These are phyloP conservation scores for Lasioglossum zephyrum DNA, from an alignment of 2,888 invertebrate species.

Conservation along the genomic window DNA sequence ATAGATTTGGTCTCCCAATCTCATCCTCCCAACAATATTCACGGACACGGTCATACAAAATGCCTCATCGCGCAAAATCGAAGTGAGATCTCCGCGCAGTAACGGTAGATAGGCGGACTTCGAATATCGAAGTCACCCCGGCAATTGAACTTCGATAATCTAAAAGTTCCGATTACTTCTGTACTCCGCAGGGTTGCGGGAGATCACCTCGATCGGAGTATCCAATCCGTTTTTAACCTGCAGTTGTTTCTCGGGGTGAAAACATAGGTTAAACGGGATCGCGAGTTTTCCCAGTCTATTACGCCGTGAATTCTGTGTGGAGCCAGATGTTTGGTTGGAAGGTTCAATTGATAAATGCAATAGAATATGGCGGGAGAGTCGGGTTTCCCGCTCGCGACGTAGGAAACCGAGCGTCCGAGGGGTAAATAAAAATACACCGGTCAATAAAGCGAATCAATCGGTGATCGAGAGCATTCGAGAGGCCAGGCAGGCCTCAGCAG, in stretches of 20 bases:
- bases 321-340: neutral
- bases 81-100: neutral
- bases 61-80: neutral
- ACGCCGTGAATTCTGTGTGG: neutral
- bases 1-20: too few relatives aligned
- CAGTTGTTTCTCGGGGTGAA: neutral
- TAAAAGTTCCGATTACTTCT: neutral
- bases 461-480: neutral
- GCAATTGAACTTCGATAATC: neutral
- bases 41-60: neutral
- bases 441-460: neutral
- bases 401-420: neutral
- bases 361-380: neutral
- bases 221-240: neutral
- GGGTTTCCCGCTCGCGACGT: neutral
- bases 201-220: neutral
- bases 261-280: neutral
- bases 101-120: neutral
- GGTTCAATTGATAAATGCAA: neutral
- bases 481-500: neutral
- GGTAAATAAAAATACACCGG: neutral
- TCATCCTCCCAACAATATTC: neutral
- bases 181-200: neutral
- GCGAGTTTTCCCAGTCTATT: neutral
- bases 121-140: neutral